These are phyloP conservation scores for Aphaenogaster floridana DNA, from an alignment of 1,140 invertebrate species.

Conservation along the genomic window DNA sequence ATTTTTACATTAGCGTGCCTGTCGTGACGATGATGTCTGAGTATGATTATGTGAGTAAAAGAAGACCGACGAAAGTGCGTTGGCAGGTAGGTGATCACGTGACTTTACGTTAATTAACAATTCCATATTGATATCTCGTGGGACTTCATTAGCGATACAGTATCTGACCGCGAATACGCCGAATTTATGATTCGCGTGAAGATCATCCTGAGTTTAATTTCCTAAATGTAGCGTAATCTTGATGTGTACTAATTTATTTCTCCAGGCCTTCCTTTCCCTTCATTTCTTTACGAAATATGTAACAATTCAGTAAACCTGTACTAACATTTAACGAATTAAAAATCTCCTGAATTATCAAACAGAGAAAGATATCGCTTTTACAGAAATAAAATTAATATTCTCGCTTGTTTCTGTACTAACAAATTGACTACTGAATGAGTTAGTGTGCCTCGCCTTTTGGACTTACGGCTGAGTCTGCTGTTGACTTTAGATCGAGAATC, in stretches of 20 bases:
- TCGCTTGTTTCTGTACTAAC: not conserved
- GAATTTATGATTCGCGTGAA: constrained; percentile 25
- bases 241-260: constrained; percentile 5
- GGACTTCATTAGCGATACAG: not conserved
- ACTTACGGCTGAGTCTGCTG: constrained; percentile 27
- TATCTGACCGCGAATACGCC: not conserved
- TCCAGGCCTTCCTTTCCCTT: not conserved
- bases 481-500: constrained; percentile 95
- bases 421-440: not conserved
- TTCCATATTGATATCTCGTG: not conserved
- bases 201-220: constrained; percentile 18
- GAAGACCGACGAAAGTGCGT: constrained; percentile 55
- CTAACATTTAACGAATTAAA: not conserved
- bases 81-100: constrained; percentile 68
- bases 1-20: constrained; percentile 46
- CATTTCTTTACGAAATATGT: not conserved
- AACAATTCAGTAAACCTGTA: constrained; percentile 3
- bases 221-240: constrained; percentile 10
- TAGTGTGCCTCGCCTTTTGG: not conserved
- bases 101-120: constrained; percentile 37
- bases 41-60: constrained; percentile 42
- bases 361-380: not conserved
- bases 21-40: constrained; percentile 54
- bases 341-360: not conserved
- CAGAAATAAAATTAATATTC: not conserved